These are phyloP conservation scores for Idaea dimidiata DNA, from an alignment of 2,888 invertebrate genomes.

Conservation along the genomic window DNA sequence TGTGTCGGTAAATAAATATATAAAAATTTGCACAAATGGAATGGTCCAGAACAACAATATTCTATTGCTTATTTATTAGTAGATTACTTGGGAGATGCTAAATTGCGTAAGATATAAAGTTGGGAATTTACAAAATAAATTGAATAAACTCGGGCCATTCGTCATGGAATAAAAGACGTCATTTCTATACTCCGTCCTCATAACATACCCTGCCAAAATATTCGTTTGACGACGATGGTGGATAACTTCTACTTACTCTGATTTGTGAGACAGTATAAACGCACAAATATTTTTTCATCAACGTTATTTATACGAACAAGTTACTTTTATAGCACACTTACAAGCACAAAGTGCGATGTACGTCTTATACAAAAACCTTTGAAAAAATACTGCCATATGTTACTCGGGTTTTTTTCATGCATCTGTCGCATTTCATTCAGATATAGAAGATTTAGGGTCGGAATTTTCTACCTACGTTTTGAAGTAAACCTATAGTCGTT, in stretches of 20 bases:
- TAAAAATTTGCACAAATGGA: too few species aligned
- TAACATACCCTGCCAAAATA: conserved; percentile 34
- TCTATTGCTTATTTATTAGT: background rate
- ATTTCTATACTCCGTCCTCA: conserved; percentile 17
- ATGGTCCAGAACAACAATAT: too few species aligned
- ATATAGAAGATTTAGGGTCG: conserved; percentile 37
- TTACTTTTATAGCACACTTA: conserved; percentile 62
- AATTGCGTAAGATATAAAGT: background rate
- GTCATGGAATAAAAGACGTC: conserved; percentile 14
- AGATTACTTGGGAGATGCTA: background rate
- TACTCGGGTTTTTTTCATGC: conserved; percentile 45
- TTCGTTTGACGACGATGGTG: conserved; percentile 44
- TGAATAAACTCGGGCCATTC: conserved; percentile 2
- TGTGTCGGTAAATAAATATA: too few species aligned
- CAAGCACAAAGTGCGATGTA: conserved; percentile 52
- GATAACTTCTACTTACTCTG: conserved; percentile 52
- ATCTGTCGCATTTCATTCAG: conserved; percentile 40
- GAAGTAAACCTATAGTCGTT: conserved; percentile 8
- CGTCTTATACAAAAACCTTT: conserved; percentile 53
- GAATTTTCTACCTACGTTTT: conserved; percentile 19
- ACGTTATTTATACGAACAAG: conserved; percentile 60
- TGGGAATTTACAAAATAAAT: background rate
- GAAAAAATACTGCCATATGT: conserved; percentile 60
- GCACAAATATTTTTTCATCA: conserved; percentile 60
- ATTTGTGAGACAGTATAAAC: conserved; percentile 57